These are phyloP conservation scores for Axinella damicornis DNA, from an alignment of 37 sponge, comb jelly and placozoan species.

Conservation along the genomic window DNA sequence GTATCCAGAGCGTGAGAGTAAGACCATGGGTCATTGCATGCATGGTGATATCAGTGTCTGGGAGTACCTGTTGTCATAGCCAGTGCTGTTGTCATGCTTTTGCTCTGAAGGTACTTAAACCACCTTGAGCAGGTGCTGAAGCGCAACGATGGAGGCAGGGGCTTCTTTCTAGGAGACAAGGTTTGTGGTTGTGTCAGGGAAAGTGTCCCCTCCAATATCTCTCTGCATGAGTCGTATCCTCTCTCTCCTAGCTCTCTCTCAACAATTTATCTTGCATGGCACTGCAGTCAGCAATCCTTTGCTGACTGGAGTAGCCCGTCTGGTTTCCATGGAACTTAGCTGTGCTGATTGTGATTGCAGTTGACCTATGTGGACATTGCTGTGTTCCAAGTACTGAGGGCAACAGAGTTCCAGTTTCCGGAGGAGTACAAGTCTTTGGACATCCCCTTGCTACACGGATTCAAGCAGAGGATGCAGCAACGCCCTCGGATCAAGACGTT, in stretches of 20 bases:
- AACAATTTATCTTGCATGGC: too few relatives aligned
- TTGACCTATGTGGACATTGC: conserved; percentile 70
- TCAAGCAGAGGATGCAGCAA: conserved; percentile 56
- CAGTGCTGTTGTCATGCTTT: too few relatives aligned
- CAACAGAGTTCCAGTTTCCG: conserved; percentile 48
- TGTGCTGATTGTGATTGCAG: too few relatives aligned
- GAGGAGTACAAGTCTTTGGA: conserved; percentile 27
- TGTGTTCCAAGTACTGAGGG: conserved; percentile 42
- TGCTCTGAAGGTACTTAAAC: conserved; percentile 1
- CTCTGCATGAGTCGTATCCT: neutral
- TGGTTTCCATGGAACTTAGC: too few relatives aligned
- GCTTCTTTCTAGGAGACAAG: conserved; percentile 55
- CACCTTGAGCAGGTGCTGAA: conserved; percentile 27
- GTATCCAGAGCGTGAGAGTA: too few relatives aligned
- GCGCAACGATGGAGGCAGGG: conserved; percentile 20
- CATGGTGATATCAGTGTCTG: too few relatives aligned
- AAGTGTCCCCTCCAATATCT: too few relatives aligned
- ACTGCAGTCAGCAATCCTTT: too few relatives aligned
- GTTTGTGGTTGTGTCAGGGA: too few relatives aligned
- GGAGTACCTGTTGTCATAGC: too few relatives aligned
- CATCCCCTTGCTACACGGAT: conserved; percentile 47
- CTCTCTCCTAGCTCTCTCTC: neutral
- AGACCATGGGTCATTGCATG: too few relatives aligned
- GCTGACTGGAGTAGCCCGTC: too few relatives aligned
- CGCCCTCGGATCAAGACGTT: conserved; percentile 43